These are phyloP conservation scores for Elanus axillaris DNA, from an alignment of 2,113 vertebrate genomes.

Conservation along the genomic window DNA sequence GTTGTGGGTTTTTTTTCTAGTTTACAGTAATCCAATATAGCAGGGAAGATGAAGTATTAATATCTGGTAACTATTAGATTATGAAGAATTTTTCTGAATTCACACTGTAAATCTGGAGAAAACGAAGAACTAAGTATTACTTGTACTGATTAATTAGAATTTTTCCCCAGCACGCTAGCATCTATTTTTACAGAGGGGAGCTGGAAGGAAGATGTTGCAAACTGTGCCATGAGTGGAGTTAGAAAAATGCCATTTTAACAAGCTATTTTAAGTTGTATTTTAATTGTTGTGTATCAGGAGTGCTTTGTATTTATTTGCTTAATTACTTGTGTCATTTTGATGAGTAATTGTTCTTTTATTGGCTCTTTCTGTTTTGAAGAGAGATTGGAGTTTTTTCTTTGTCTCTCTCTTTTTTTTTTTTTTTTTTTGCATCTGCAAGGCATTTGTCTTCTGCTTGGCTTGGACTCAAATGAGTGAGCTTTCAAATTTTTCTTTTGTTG, in stretches of 20 bases:
- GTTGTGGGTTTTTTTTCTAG: neutral
- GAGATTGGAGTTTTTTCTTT: neutral
- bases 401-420: neutral
- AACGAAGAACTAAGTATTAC: neutral
- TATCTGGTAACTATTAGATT: neutral
- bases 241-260: neutral
- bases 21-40: neutral
- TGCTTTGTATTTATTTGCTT: conserved; percentile 4
- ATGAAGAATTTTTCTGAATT: neutral
- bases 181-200: neutral
- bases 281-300: neutral
- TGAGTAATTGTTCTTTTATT: neutral
- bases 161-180: neutral
- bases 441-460: conserved; percentile 19
- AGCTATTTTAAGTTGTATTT: conserved; percentile 18
- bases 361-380: neutral
- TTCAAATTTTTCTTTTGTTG: neutral
- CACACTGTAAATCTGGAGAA: neutral
- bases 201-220: neutral
- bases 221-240: neutral
- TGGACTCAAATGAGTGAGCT: neutral
- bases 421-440: neutral
- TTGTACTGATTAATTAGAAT: neutral
- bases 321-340: neutral
- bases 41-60: neutral